Evolutionary conservation across 2,888 invertebrate genomes (phyloP), one percentile per base, ranked within the genome.

Genomic region (Polylopha cassiicola): DNA sequence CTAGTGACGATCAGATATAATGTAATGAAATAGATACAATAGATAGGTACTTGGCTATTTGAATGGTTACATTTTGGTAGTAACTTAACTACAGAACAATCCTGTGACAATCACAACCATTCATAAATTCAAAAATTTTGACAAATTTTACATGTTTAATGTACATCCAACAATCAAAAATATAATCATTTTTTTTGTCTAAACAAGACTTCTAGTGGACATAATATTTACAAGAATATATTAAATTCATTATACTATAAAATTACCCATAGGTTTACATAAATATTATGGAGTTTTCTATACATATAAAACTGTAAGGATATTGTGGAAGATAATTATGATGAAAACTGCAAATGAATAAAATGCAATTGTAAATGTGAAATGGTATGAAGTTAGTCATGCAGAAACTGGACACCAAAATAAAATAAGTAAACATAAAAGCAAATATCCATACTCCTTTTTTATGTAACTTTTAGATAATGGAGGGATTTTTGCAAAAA

Each of bases 31-130:
- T n/a, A n/a, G n/a, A n/a, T n/a, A n/a, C n/a, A n/a, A n/a, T n/a
- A n/a, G n/a, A n/a, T n/a, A n/a, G n/a, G n/a, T n/a, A n/a, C n/a
- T n/a, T n/a, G n/a, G n/a, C n/a, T n/a, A n/a, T n/a, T n/a, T n/a
- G n/a, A n/a, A n/a, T n/a, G n/a, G n/a, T n/a, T n/a, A n/a, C n/a
- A n/a, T n/a, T n/a, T n/a, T n/a, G n/a, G n/a, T n/a, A n/a, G n/a
- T n/a, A n/a, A n/a, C n/a, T 20, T 34, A 4, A 41, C 14, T 29
- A 9, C 20, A 11, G 22, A 24, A 32, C 38, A 26, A 18, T 24
- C 24, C 11, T 32, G 16, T 24, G 34, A 68, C 77, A 65, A 51
- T 80, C 80, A 79, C 79, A 81, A 79, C 80, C 80, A 73, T 76
- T 44, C 72, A 70, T 71, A 76, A 74, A 74, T 72, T 65, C 72